Conservation (phyloP, 2,888 invertebrate genomes). For the Synergus umbraculus region DNA sequence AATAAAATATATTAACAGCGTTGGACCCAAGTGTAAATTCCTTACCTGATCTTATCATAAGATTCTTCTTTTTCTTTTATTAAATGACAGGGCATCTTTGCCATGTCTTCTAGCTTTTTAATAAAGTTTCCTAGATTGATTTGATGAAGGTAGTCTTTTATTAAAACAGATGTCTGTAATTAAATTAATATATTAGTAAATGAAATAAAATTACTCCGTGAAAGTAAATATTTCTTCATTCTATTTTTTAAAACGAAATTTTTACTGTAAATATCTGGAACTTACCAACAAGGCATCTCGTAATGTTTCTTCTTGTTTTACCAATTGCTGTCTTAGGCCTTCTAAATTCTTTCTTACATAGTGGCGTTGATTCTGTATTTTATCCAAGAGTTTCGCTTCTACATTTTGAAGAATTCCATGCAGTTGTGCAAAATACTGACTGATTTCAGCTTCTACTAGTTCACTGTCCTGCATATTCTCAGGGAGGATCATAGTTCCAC, state of each 20-base stretch:
- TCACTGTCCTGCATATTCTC: conserved; percentile 49
- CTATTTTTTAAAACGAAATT: neutral
- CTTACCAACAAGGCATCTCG: conserved; percentile 58
- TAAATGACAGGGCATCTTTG: conserved; percentile 65
- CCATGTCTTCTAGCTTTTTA: conserved; percentile 56
- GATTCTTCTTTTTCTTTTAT: conserved; percentile 48
- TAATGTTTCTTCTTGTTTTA: conserved; percentile 56
- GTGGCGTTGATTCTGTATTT: conserved; percentile 64
- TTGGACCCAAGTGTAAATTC: neutral
- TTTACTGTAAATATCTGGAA: conserved; percentile 35
- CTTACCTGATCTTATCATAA: conserved; percentile 58
- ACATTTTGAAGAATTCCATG: conserved; percentile 79
- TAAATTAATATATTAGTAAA: conserved; percentile 34
- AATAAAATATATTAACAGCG: too few relatives aligned
- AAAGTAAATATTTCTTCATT: neutral
- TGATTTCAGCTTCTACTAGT: conserved; percentile 74
- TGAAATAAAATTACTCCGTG: too few relatives aligned
- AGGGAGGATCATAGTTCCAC: conserved; percentile 45
- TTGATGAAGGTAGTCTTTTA: conserved; percentile 49
- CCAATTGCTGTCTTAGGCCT: conserved; percentile 54
- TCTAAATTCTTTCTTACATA: conserved; percentile 52
- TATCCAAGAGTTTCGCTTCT: conserved; percentile 77
- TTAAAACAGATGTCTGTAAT: conserved; percentile 57
- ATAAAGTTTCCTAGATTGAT: conserved; percentile 64
- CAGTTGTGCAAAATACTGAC: conserved; percentile 79